Percentiles rank a stretch among this genome's conserved stretches.
Conservation (phyloP, 2,797 vertebrate species). For the Hipposideros larvatus region DNA sequence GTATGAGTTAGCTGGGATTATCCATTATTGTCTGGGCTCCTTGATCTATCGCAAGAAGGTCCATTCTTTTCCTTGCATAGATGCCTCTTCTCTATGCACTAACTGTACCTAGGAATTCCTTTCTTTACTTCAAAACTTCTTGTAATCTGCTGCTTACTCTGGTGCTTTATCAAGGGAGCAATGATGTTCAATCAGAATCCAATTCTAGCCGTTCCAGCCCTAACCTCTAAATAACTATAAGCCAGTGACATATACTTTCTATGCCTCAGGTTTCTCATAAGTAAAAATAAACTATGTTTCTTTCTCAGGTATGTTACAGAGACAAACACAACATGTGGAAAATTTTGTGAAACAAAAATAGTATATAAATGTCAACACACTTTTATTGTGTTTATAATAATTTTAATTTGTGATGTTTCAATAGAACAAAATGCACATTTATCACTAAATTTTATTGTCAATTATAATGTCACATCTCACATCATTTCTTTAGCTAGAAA, state of each 20-base stretch:
- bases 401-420: neutral
- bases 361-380: neutral
- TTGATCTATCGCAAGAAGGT: neutral
- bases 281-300: neutral
- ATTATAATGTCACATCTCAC: neutral
- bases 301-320: neutral
- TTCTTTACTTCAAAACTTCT: neutral
- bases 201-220: neutral
- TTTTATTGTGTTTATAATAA: slow-evolving; percentile 11
- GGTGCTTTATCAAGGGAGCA: neutral
- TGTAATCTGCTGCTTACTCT: neutral
- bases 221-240: neutral
- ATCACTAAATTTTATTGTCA: neutral
- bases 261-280: neutral
- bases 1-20: neutral
- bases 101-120: neutral
- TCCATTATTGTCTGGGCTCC: neutral
- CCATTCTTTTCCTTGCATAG: neutral
- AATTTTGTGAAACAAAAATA: slow-evolving; percentile 52
- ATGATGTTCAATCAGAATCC: neutral
- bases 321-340: neutral
- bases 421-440: neutral
- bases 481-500: neutral
- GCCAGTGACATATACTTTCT: neutral
- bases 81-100: neutral